phyloP scores from a whole-genome alignment of 2,113 vertebrate genomes.

The Coreoperca whiteheadi region DNA sequence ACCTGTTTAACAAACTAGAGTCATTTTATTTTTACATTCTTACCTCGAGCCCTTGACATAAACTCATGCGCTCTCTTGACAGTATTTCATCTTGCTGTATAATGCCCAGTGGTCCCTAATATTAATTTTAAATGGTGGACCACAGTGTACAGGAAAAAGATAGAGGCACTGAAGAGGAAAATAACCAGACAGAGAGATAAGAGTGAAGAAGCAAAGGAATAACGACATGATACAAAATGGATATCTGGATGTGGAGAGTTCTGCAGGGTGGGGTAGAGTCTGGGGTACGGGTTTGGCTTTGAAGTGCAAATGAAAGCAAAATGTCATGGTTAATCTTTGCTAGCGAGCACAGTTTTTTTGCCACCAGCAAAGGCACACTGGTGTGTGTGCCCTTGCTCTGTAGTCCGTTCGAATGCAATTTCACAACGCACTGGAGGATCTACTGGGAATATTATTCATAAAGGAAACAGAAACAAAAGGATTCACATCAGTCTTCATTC shows the following conservation, averaged over 20 bases:
- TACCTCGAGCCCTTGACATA: neutral
- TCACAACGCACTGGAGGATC: slow-evolving; percentile 10
- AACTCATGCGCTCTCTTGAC: neutral
- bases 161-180: neutral
- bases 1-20: neutral
- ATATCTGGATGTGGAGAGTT: slow-evolving; percentile 30
- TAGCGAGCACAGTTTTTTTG: slow-evolving; percentile 19
- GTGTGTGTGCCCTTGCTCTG: neutral
- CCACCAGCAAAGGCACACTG: slow-evolving; percentile 51
- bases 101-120: neutral
- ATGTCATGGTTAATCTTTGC: slow-evolving; percentile 65
- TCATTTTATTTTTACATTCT: neutral
- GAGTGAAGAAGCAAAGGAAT: neutral
- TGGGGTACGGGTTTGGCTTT: slow-evolving; percentile 50
- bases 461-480: slow-evolving; percentile 34
- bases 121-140: slow-evolving; percentile 11
- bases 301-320: slow-evolving; percentile 67
- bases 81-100: neutral
- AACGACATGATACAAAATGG: slow-evolving; percentile 22
- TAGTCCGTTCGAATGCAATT: slow-evolving; percentile 22
- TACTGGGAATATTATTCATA: slow-evolving; percentile 10
- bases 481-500: neutral
- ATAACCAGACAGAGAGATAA: slow-evolving; percentile 6
- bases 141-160: neutral
- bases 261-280: slow-evolving; percentile 26